These are phyloP conservation scores for Larimichthys crocea DNA, from an alignment of 2,113 vertebrate genomes.

Conservation along the genomic window DNA sequence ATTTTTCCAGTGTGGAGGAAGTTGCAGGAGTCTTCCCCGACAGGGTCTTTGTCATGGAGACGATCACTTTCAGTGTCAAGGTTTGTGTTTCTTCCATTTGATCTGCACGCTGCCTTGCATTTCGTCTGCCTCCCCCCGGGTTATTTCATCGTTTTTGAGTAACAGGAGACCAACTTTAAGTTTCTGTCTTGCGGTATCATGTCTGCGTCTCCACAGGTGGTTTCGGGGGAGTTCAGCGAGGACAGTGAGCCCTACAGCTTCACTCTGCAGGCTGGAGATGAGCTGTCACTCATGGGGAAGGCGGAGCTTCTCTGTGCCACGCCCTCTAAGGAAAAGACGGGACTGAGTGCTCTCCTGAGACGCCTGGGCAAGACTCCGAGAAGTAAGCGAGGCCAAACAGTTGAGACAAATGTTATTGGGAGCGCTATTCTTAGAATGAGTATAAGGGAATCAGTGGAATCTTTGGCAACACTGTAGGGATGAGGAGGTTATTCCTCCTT, in stretches of 20 bases:
- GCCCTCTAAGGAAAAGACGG: slow-evolving; percentile 92
- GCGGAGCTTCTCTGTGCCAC: slow-evolving; percentile 97
- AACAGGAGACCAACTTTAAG: not conserved
- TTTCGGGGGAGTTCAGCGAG: slow-evolving; percentile 98
- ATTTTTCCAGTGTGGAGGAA: slow-evolving; percentile 97
- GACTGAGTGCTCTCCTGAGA: slow-evolving; percentile 91
- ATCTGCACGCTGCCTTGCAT: not conserved
- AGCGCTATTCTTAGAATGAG: not conserved
- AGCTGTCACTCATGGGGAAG: slow-evolving; percentile 98
- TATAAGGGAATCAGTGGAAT: not conserved
- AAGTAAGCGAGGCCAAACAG: slow-evolving; percentile 65
- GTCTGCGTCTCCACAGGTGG: slow-evolving; percentile 84
- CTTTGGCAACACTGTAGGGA: not conserved
- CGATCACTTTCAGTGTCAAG: slow-evolving; percentile 98
- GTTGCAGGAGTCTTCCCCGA: slow-evolving; percentile 96
- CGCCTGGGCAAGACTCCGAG: slow-evolving; percentile 90
- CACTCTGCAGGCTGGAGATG: slow-evolving; percentile 95
- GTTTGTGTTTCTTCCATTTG: slow-evolving; percentile 71
- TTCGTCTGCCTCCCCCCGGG: not conserved
- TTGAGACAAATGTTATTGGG: not conserved
- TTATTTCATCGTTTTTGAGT: not conserved
- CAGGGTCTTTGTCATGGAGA: slow-evolving; percentile 97
- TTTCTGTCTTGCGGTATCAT: not conserved
- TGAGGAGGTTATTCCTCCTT: not conserved
- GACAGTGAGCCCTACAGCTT: slow-evolving; percentile 99